Evolutionary conservation across 1,140 invertebrate species (phyloP).

Genomic region (Neodiprion pinetum): DNA sequence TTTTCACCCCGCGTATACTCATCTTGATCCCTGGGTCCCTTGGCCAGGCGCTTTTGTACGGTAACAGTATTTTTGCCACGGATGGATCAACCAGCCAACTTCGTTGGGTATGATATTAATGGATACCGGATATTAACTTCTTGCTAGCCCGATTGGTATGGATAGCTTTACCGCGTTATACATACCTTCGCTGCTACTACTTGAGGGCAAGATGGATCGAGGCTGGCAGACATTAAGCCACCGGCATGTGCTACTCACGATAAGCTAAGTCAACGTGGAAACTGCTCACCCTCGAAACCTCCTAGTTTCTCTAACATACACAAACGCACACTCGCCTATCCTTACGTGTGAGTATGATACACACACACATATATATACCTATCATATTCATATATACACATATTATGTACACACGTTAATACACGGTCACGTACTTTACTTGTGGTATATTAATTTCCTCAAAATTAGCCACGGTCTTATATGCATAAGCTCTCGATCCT

Average conservation of each 20-base stretch:
- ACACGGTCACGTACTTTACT: neutral
- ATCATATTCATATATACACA: too few species aligned
- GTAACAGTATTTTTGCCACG: neutral
- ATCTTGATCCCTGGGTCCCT: too few species aligned
- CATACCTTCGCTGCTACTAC: neutral
- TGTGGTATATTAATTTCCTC: neutral
- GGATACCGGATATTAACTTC: conserved; percentile 14
- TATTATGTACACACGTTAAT: neutral
- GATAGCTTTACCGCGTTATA: neutral
- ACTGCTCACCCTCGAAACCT: neutral
- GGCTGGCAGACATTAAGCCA: neutral
- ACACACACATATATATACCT: too few species aligned
- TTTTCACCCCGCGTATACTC: too few species aligned
- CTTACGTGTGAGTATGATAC: too few species aligned
- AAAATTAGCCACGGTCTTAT: neutral
- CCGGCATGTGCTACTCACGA: neutral
- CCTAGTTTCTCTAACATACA: neutral
- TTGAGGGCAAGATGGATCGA: conserved; percentile 3
- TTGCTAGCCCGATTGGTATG: conserved; percentile 6
- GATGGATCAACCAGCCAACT: neutral
- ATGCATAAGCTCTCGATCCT: too few species aligned
- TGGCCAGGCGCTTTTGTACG: neutral
- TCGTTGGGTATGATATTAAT: conserved; percentile 8
- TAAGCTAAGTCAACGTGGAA: neutral
- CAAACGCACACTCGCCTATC: neutral